Evolutionary conservation across 2,797 vertebrate genomes (phyloP).

Genomic region (Petrocephalus sullivani): DNA sequence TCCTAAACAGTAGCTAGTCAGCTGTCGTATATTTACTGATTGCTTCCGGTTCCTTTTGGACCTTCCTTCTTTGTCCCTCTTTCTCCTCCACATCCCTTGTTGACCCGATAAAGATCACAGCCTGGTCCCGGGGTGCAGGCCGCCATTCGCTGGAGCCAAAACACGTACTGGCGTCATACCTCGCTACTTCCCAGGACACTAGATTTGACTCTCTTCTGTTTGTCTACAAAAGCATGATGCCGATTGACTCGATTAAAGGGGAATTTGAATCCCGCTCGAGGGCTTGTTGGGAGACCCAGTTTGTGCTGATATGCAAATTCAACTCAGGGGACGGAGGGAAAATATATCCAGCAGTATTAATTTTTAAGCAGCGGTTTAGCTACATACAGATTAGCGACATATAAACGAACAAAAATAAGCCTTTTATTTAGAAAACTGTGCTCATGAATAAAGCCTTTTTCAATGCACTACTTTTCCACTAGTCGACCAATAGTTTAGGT

Average conservation of each 20-base stretch:
- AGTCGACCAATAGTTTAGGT: neutral
- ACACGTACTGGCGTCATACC: neutral
- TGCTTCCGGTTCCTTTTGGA: constrained; percentile 36
- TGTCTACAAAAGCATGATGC: neutral
- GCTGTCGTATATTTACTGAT: constrained; percentile 7
- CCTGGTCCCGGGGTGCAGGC: no score
- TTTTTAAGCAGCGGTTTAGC: neutral
- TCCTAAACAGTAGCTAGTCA: neutral
- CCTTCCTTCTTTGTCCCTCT: constrained; percentile 32
- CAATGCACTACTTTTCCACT: neutral
- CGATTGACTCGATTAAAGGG: neutral
- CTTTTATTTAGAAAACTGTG: neutral
- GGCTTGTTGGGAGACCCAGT: neutral
- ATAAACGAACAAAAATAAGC: constrained; percentile 1
- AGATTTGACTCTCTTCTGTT: neutral
- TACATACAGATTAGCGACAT: neutral
- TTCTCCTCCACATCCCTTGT: constrained; percentile 31
- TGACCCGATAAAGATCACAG: neutral
- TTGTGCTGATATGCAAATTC: neutral
- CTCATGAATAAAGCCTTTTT: neutral
- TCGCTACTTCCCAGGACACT: neutral
- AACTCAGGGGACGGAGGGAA: neutral
- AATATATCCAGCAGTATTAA: neutral
- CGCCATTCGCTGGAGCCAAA: neutral
- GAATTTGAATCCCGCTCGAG: neutral